Evolutionary conservation across 1,140 invertebrate genomes (phyloP).

Genomic region (Caenorhabditis tropicalis): DNA sequence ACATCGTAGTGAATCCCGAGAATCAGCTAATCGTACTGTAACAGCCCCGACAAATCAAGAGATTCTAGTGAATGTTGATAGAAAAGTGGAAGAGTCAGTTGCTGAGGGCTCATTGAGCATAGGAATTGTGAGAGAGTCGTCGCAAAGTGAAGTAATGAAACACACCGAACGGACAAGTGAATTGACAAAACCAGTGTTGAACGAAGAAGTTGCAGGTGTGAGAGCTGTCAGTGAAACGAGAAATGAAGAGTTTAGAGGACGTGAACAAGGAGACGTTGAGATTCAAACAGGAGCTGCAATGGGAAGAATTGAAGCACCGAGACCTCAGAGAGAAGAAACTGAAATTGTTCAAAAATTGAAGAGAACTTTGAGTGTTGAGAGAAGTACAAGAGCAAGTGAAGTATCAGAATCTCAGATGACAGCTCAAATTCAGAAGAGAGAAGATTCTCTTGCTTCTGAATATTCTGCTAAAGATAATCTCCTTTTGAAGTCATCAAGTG

Average conservation of each 20-base stretch:
- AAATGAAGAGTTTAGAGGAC: not conserved
- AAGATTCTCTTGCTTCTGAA: not conserved
- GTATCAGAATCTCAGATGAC: not conserved
- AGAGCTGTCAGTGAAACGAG: not conserved
- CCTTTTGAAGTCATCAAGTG: not conserved
- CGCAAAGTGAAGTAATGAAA: constrained; percentile 2
- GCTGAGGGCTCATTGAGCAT: constrained; percentile 26
- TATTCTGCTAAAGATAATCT: not conserved
- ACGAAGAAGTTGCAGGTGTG: constrained; percentile 34
- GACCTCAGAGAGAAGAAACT: constrained; percentile 18
- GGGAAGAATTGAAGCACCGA: constrained; percentile 14
- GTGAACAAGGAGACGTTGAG: constrained; percentile 11
- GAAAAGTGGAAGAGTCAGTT: not conserved
- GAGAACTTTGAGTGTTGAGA: constrained; percentile 22
- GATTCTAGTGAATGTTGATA: constrained; percentile 7
- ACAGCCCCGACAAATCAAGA: constrained; percentile 18
- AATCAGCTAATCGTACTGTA: constrained; percentile 36
- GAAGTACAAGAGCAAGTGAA: not conserved
- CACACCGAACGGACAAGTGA: constrained; percentile 37
- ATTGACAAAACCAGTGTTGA: not conserved
- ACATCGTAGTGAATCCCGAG: constrained; percentile 20
- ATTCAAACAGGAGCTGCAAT: constrained; percentile 7
- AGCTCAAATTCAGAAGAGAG: not conserved
- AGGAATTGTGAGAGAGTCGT: constrained; percentile 40
- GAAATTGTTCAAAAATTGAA: not conserved